Conservation (phyloP, 2,113 vertebrate species). For the Pterocles orientalis region DNA sequence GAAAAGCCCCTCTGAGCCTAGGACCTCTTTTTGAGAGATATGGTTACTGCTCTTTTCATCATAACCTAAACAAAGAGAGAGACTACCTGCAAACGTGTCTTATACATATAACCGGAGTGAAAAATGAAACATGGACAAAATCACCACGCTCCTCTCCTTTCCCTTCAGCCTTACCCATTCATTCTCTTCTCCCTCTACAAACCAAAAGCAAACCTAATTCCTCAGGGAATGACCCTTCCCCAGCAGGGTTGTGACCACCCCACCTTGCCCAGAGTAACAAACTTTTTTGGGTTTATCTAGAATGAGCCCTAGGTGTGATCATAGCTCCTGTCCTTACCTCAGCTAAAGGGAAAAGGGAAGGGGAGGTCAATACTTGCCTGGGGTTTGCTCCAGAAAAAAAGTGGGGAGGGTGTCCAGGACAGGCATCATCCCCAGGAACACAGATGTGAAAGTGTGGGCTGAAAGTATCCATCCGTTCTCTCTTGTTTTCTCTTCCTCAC, state of each 20-base stretch:
- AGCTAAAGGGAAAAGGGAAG: not conserved
- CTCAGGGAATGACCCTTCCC: not conserved
- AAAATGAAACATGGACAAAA: not conserved
- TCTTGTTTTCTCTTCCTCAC: not conserved
- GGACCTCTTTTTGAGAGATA: not conserved
- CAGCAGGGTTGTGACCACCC: not conserved
- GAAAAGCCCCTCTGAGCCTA: not conserved
- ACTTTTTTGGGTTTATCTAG: not conserved
- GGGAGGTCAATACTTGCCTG: not conserved
- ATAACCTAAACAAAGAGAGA: not conserved
- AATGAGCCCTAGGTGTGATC: not conserved
- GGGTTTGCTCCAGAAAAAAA: not conserved
- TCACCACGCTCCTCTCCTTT: not conserved
- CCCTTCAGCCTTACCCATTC: not conserved
- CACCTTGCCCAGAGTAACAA: not conserved
- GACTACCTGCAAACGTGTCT: not conserved
- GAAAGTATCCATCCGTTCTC: not conserved
- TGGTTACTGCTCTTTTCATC: not conserved
- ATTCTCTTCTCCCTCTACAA: not conserved
- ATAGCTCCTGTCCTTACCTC: not conserved
- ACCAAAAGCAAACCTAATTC: not conserved
- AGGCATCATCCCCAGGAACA: not conserved
- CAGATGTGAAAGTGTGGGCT: not conserved
- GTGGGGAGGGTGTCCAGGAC: accelerated
- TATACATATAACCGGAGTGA: accelerated